Conservation (phyloP, 1,140 invertebrate genomes). For the Eurytemora carolleeae region DNA sequence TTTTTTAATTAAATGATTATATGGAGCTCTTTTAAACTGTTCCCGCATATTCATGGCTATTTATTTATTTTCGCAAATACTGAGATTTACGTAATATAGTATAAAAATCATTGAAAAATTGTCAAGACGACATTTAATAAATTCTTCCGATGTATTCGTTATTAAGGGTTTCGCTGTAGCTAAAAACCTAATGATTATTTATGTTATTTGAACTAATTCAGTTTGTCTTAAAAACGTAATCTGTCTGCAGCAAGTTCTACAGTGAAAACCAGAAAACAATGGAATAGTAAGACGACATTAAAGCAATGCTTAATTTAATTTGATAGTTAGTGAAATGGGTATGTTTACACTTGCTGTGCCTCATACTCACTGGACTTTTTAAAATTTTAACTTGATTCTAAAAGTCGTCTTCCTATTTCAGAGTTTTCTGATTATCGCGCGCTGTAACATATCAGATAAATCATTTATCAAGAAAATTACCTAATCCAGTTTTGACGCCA, state of each 20-base stretch:
- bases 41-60: background rate
- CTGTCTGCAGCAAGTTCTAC: no score
- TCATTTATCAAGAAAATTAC: background rate
- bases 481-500: conserved; percentile 8
- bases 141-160: no score
- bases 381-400: background rate
- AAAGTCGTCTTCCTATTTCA: no score
- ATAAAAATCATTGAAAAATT: background rate
- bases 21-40: background rate
- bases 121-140: no score
- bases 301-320: background rate
- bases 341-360: background rate
- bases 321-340: background rate
- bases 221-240: no score
- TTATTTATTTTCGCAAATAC: background rate
- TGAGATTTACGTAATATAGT: background rate
- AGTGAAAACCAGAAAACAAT: no score
- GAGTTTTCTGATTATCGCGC: background rate
- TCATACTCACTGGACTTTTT: background rate
- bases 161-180: background rate
- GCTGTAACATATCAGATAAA: background rate
- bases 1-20: background rate
- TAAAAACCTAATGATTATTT: background rate
- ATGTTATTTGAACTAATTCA: background rate
- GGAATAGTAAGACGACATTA: background rate